These are phyloP conservation scores for Denticeps clupeoides DNA, from an alignment of 2,797 vertebrate species.

Conservation along the genomic window DNA sequence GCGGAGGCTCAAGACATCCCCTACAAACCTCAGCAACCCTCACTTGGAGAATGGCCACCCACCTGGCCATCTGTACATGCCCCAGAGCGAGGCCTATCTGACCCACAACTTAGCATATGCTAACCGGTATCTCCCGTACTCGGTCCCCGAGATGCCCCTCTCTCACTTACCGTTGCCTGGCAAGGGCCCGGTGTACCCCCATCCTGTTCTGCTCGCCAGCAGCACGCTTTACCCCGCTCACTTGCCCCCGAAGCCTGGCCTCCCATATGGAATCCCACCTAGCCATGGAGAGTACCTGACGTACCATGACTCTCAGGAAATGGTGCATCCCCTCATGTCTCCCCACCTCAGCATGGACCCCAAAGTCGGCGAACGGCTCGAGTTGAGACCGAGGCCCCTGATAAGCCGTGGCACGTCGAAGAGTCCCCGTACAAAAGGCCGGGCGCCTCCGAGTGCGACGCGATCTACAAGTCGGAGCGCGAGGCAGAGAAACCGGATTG, in stretches of 20 bases:
- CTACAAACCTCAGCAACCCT: constrained; percentile 46
- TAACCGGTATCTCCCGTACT: constrained; percentile 85
- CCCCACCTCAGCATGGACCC: constrained; percentile 72
- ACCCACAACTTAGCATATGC: constrained; percentile 82
- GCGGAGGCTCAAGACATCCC: constrained; percentile 35
- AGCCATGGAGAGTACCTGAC: constrained; percentile 80
- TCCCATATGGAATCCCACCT: constrained; percentile 70
- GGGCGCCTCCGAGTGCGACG: constrained; percentile 58
- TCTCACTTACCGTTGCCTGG: constrained; percentile 78
- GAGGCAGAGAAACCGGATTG: constrained; percentile 63
- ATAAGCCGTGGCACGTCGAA: constrained; percentile 62
- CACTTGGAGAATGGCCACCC: constrained; percentile 75
- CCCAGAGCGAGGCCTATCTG: constrained; percentile 82
- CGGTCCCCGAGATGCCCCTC: constrained; percentile 80
- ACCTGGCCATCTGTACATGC: constrained; percentile 77
- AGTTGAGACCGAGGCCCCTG: constrained; percentile 69
- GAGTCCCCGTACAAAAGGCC: constrained; percentile 58
- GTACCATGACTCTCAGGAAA: constrained; percentile 85
- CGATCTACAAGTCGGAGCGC: constrained; percentile 57
- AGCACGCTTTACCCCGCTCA: constrained; percentile 84
- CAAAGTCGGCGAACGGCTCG: constrained; percentile 67
- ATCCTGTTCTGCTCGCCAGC: constrained; percentile 77
- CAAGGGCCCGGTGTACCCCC: constrained; percentile 87
- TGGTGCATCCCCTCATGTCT: constrained; percentile 89
- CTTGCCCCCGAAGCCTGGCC: constrained; percentile 78